phyloP scores from a whole-genome alignment of 2,888 invertebrate species.

The Norana najaformis region DNA sequence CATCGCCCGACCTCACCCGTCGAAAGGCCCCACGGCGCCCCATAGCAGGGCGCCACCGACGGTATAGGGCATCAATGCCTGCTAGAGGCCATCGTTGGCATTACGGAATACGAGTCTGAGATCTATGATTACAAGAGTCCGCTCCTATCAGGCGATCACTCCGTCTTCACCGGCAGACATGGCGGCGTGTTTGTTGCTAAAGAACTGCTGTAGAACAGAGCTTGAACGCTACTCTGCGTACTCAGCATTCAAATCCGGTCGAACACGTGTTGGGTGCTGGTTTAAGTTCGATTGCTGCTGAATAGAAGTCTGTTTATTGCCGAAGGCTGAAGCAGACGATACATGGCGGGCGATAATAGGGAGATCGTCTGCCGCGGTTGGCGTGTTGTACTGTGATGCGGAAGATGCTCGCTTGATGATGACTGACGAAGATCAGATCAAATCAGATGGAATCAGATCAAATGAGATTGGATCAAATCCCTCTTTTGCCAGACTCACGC shows the following conservation, averaged over 20 bases:
- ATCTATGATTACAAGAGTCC: background rate
- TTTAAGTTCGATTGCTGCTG: background rate
- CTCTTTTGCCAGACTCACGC: background rate
- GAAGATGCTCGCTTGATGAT: background rate
- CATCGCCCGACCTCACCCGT: background rate
- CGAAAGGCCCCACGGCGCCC: background rate
- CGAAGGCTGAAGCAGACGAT: background rate
- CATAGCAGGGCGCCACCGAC: background rate
- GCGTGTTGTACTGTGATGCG: background rate
- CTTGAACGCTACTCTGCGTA: background rate
- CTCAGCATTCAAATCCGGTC: background rate
- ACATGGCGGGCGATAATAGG: conserved; percentile 13
- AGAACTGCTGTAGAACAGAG: background rate
- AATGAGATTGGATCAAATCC: background rate
- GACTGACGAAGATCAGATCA: background rate
- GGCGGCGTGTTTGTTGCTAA: background rate
- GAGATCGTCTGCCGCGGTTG: background rate
- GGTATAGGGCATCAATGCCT: background rate
- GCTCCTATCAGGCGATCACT: background rate
- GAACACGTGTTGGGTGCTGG: background rate
- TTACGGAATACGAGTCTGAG: background rate
- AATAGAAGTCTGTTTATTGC: background rate
- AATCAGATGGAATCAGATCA: background rate
- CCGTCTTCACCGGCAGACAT: background rate
- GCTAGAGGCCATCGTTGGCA: background rate